Percentiles rank a stretch among this genome's conserved stretches.
Evolutionary conservation across 1,140 invertebrate species (phyloP).

Genomic region (Hyphantria cunea): DNA sequence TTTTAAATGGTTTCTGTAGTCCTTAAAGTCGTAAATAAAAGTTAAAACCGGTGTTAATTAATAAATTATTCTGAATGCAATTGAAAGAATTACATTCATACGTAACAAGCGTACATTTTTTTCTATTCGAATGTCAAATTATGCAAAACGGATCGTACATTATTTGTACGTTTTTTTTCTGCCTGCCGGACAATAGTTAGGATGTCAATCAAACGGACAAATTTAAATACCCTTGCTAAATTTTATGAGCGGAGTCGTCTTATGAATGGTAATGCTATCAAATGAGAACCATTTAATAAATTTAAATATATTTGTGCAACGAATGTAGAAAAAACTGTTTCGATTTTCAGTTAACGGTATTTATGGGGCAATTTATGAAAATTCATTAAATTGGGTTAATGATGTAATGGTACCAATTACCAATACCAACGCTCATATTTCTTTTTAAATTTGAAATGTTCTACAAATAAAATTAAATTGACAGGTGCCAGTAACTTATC

Average conservation of each 20-base stretch:
- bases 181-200: constrained; percentile 11
- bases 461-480: neutral
- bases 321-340: too few species aligned
- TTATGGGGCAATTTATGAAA: neutral
- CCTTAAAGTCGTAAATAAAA: constrained; percentile 17
- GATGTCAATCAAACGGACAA: constrained; percentile 20
- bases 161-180: constrained; percentile 16
- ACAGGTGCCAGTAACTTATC: neutral
- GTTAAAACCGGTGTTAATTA: constrained; percentile 3
- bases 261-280: neutral
- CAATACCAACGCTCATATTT: too few species aligned
- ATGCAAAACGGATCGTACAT: constrained; percentile 9
- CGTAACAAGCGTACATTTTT: constrained; percentile 20
- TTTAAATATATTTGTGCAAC: too few species aligned
- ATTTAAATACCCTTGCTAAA: constrained; percentile 10
- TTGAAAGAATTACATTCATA: neutral
- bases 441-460: too few species aligned
- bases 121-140: constrained; percentile 15
- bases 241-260: neutral
- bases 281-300: neutral
- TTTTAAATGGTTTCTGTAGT: constrained; percentile 9
- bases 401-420: too few species aligned
- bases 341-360: neutral
- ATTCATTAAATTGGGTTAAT: too few species aligned
- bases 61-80: constrained; percentile 22